phyloP scores from a whole-genome alignment of 2,797 vertebrate genomes.

The Melopsittacus undulatus region DNA sequence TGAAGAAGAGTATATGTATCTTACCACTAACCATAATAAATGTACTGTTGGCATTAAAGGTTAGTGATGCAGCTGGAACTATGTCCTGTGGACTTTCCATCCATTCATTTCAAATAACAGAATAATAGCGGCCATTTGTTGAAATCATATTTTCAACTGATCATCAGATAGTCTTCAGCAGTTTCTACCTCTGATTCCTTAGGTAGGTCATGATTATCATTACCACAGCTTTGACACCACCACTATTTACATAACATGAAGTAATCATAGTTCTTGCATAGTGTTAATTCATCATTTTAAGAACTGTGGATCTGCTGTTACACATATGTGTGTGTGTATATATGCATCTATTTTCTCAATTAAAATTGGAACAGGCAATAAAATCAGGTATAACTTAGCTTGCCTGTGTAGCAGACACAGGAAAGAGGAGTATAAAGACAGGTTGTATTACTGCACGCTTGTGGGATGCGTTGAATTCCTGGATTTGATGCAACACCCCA shows the following conservation, averaged over 20 bases:
- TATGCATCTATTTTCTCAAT: background rate
- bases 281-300: background rate
- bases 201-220: background rate
- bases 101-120: background rate
- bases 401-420: background rate
- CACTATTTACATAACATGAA: background rate
- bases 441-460: background rate
- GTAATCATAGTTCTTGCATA: background rate
- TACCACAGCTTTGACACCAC: background rate
- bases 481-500: background rate
- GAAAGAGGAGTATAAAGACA: background rate
- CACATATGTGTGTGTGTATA: fast-evolving
- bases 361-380: background rate
- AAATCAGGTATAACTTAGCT: background rate
- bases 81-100: background rate
- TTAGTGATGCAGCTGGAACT: background rate
- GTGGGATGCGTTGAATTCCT: background rate
- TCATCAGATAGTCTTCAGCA: background rate
- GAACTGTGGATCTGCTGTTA: background rate
- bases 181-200: background rate
- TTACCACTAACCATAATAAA: background rate
- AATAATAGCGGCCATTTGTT: background rate
- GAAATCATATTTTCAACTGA: background rate
- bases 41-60: background rate
- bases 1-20: background rate